Evolutionary conservation across 2,888 invertebrate genomes (phyloP), one percentile per base, ranked within the genome.

Genomic region (Tachina grossa): DNA sequence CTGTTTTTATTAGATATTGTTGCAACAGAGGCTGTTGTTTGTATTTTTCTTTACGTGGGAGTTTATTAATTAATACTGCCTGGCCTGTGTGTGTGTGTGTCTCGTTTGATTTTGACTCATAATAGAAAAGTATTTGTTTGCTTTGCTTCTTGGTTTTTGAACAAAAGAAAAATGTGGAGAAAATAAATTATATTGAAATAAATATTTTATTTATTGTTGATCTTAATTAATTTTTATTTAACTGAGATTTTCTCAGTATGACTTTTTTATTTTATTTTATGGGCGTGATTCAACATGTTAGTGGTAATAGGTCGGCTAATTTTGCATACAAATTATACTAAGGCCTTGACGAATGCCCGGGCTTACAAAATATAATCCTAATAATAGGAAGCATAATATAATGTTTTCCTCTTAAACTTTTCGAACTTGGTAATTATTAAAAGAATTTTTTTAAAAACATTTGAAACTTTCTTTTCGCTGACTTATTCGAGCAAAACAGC

Each of bases 21-120:
- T 83, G 68, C 14, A 31, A 69, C 51, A 19, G 43, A n/a, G 22
- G 79, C 47, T 69, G 69, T 53, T 77, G n/a, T 57, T 74, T 71
- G 22, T 63, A 65, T 78, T 82, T 55, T 77, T 45, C 61, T 61
- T 66, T 66, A 80, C 83, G 85, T 83, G 83, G 85, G 85, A 83
- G 85, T 85, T 80, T 76, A 76, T 83, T 85, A 85, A 83, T 77
- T 76, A 85, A 76, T 80, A 69, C 61, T 69, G 31, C 5, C 6
- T 31, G 31, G 31, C 31, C 31, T 31, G 31, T 75, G 53, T 63
- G 51, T 59, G 31, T 75, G 61, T 63, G 47, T 59, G 53, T 69
- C 78, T 71, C 55, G 49, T 81, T 63, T 74, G 77, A 85, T 71
- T 85, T 82, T 69, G 66, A 72, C 63, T 69, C 49, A 77, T 59